Conservation (phyloP, 2,113 vertebrate species). For the Psephotus haematonotus region DNA sequence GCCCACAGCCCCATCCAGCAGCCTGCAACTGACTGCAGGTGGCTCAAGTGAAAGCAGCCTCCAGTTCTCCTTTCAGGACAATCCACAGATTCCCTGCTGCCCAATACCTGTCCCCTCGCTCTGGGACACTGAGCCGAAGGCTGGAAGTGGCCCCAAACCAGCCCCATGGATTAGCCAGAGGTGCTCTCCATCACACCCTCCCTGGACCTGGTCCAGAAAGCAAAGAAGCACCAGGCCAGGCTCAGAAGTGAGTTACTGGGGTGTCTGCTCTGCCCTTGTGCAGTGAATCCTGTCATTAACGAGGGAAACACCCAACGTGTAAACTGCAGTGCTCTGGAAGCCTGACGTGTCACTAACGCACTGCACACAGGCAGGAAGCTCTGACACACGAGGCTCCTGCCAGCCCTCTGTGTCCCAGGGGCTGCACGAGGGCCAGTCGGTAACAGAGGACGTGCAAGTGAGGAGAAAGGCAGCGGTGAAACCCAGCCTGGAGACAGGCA, state of each 20-base stretch:
- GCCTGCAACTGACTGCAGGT: background rate
- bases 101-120: background rate
- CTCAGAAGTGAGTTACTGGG: background rate
- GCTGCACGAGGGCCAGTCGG: accelerated
- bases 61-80: background rate
- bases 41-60: background rate
- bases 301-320: background rate
- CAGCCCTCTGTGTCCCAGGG: accelerated
- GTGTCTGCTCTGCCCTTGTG: accelerated
- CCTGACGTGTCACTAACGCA: background rate
- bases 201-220: background rate
- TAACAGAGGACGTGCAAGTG: accelerated
- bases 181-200: background rate
- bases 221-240: background rate
- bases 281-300: accelerated
- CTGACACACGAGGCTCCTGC: accelerated
- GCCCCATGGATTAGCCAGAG: background rate
- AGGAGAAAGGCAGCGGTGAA: background rate
- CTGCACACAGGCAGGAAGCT: background rate
- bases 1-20: background rate
- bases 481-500: background rate
- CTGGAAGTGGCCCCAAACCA: background rate
- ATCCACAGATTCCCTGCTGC: background rate
- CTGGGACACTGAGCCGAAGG: background rate
- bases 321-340: background rate